These are phyloP conservation scores for Xylota sylvarum DNA, from an alignment of 2,888 invertebrate genomes.

Conservation along the genomic window DNA sequence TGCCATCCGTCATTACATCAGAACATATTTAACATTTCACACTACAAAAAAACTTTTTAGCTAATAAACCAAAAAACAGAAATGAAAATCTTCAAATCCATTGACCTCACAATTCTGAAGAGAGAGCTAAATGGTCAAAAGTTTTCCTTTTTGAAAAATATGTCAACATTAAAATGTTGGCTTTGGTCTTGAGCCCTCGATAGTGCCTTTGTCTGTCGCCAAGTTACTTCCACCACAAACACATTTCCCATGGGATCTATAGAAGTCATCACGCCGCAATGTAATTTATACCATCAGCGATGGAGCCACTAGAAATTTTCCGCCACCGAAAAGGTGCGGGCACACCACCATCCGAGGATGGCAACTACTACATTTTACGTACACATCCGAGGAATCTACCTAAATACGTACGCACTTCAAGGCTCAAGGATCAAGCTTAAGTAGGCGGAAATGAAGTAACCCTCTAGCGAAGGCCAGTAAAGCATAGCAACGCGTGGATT, in stretches of 20 bases:
- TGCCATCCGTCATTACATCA: too few relatives aligned
- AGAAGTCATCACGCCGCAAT: slow-evolving; percentile 62
- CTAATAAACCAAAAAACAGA: background rate
- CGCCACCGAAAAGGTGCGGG: slow-evolving; percentile 45
- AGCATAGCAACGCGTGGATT: slow-evolving; percentile 68
- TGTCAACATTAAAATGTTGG: slow-evolving; percentile 54
- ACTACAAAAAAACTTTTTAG: too few relatives aligned
- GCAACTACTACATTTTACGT: slow-evolving; percentile 46
- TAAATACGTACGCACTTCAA: slow-evolving; percentile 68
- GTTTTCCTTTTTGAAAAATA: slow-evolving; percentile 54
- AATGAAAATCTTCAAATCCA: background rate
- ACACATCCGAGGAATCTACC: slow-evolving; percentile 57
- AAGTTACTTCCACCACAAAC: background rate
- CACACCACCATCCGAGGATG: slow-evolving; percentile 18
- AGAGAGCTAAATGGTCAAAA: slow-evolving; percentile 49
- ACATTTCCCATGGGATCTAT: slow-evolving; percentile 44
- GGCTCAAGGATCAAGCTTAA: slow-evolving; percentile 77
- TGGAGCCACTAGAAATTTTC: slow-evolving; percentile 54
- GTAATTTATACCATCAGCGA: slow-evolving; percentile 69
- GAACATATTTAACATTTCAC: too few relatives aligned
- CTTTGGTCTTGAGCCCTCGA: slow-evolving; percentile 40
- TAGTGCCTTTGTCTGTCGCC: background rate
- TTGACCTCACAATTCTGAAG: slow-evolving; percentile 1
- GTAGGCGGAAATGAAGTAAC: slow-evolving; percentile 74
- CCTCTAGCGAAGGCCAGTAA: slow-evolving; percentile 38